Evolutionary conservation across 2,888 invertebrate species (phyloP).

Genomic region (Epirrhoe tristata): DNA sequence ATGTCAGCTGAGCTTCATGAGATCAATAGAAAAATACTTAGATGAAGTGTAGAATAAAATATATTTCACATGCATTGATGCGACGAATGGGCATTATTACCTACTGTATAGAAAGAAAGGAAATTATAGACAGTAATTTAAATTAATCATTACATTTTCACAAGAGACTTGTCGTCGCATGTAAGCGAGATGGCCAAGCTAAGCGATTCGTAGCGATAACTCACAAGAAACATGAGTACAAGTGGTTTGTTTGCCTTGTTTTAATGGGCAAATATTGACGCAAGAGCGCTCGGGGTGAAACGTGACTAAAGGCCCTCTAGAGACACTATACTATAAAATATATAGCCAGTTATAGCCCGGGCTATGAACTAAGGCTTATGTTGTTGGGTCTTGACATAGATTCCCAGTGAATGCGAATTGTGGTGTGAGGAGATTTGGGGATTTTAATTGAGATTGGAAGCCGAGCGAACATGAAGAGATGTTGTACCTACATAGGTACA

Average conservation of each 20-base stretch:
- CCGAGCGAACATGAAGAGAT: constrained; percentile 8
- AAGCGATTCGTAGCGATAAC: constrained; percentile 40
- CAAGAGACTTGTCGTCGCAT: neutral
- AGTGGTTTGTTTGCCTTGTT: constrained; percentile 56
- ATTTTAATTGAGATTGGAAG: constrained; percentile 22
- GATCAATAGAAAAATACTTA: neutral
- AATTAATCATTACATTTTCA: too few relatives aligned
- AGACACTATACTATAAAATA: neutral
- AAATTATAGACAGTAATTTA: too few relatives aligned
- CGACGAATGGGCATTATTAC: too few relatives aligned
- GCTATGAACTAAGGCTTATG: constrained; percentile 16
- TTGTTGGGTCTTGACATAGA: constrained; percentile 25
- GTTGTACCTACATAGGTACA: neutral
- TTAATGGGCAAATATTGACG: constrained; percentile 66
- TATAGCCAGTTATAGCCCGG: constrained; percentile 13
- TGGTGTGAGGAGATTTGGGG: constrained; percentile 9
- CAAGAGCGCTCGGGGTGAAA: constrained; percentile 40
- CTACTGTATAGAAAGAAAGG: too few relatives aligned
- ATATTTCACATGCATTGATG: too few relatives aligned
- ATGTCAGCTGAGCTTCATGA: neutral
- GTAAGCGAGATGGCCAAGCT: constrained; percentile 1
- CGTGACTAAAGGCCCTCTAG: constrained; percentile 51
- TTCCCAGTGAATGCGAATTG: constrained; percentile 17
- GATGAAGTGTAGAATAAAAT: too few relatives aligned
- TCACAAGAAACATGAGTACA: constrained; percentile 54